Evolutionary conservation across 1,140 invertebrate genomes (phyloP).

Genomic region (Drosophila equinoxialis): DNA sequence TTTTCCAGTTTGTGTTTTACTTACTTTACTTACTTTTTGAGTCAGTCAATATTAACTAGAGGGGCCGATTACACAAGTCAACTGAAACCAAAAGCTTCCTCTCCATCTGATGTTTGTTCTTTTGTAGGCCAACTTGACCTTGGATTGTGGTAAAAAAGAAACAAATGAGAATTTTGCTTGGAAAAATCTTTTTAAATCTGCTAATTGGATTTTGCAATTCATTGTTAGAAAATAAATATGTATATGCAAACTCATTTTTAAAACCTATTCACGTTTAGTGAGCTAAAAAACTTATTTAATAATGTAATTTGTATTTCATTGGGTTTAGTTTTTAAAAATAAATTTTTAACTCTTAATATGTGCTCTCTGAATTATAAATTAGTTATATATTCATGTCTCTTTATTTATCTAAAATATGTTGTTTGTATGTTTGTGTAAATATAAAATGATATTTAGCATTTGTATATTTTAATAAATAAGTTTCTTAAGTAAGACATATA

Average conservation of each 20-base stretch:
- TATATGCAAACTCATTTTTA: not conserved
- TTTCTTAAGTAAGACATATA: too few species aligned
- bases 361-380: too few species aligned
- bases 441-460: too few species aligned
- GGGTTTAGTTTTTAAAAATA: too few species aligned
- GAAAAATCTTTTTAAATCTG: not conserved
- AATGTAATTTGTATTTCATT: too few species aligned
- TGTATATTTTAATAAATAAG: too few species aligned
- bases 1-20: constrained; percentile 6
- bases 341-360: too few species aligned
- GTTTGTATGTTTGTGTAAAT: too few species aligned
- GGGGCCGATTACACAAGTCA: constrained; percentile 8
- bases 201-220: constrained; percentile 5
- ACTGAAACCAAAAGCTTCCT: constrained; percentile 6
- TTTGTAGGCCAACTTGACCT: constrained; percentile 6
- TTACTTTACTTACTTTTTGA: not conserved
- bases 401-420: too few species aligned
- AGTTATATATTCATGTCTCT: too few species aligned
- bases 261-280: too few species aligned
- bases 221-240: not conserved
- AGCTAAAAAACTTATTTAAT: too few species aligned
- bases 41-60: constrained; percentile 9
- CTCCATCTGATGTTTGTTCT: not conserved
- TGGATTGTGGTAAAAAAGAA: not conserved
- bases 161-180: not conserved